These are phyloP conservation scores for Gonatopus flavifemur DNA, from an alignment of 1,140 invertebrate species.

Conservation along the genomic window DNA sequence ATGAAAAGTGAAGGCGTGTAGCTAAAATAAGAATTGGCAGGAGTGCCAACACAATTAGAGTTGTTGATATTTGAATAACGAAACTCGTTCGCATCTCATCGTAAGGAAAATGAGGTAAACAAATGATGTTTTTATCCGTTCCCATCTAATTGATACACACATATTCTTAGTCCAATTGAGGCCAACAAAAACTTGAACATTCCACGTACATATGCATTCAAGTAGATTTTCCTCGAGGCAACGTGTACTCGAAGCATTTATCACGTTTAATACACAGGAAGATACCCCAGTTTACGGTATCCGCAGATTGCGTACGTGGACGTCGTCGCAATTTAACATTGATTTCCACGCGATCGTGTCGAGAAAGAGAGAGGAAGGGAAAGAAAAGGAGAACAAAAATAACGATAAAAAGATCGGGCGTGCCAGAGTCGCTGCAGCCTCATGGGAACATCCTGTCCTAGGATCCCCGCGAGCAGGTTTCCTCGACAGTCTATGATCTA, in stretches of 20 bases:
- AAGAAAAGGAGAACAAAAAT: neutral
- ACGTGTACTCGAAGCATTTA: neutral
- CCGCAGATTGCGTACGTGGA: conserved; percentile 25
- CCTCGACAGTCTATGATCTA: conserved; percentile 38
- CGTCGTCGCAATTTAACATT: conserved; percentile 35
- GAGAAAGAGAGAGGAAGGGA: neutral
- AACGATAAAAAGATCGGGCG: conserved; percentile 26
- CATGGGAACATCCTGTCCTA: conserved; percentile 44
- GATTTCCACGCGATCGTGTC: conserved; percentile 30
- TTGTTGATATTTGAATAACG: too few species aligned
- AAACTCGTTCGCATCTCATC: too few species aligned
- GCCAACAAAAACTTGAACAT: too few species aligned
- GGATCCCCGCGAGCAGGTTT: conserved; percentile 35
- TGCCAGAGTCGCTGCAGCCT: too few species aligned
- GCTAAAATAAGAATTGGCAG: too few species aligned
- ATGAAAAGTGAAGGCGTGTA: too few species aligned
- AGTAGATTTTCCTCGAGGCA: neutral
- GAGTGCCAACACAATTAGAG: too few species aligned
- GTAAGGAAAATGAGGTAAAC: too few species aligned
- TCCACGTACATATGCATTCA: too few species aligned
- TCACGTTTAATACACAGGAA: neutral
- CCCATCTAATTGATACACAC: too few species aligned
- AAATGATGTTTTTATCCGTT: too few species aligned
- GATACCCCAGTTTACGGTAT: conserved; percentile 40
- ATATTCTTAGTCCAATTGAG: too few species aligned